Base-by-base conservation (phyloP, 2,888 invertebrate genomes). In the Schizaphis graminum region DNA sequence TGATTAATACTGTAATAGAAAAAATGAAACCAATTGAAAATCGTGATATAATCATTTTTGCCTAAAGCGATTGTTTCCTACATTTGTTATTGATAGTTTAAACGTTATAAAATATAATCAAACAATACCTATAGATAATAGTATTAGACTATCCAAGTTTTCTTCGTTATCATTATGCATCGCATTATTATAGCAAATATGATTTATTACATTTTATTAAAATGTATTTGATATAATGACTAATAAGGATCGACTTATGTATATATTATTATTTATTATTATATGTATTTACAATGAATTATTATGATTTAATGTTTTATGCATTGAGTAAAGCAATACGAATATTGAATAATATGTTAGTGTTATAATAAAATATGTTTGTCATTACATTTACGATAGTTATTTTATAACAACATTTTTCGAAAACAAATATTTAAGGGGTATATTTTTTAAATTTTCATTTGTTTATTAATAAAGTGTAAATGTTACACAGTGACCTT, bases 11-110 rank as follows among this genome's bases (percentile, higher is more conserved):
- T 35, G 53, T 84, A 91, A 84, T 41, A 84, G 53, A 53, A 53
- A 53, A 49, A 84, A 84, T 26, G 26, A 91, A 77, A 91, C 91
- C 84, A 84, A 91, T 91, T 84, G 91, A 84, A 84, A 91, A 91
- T 41, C 91, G 84, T 84, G 91, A 91, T 91, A 26, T 26, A n/a
- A 67, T 90, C 67, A 49, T 90, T 90, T 90, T 90, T 57, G 10
- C 53, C 26, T 7, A 41, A 53, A 21, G 57, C 16, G 47, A 89
- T 89, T 44, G 77, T 77, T 77, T 77, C 35, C 8, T 77, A 77
- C 77, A 8, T 77, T 77, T 77, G 35, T 77, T 77, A 77, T 77
- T 77, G 77, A 77, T 77, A 77, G 77, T 56, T 89, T 35, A 56
- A 56, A 57, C 56, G 35, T 56, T 89, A 21, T 56, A 26, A 35